These are phyloP conservation scores for Staurois parvus DNA, from an alignment of 2,797 vertebrate species.

Conservation along the genomic window DNA sequence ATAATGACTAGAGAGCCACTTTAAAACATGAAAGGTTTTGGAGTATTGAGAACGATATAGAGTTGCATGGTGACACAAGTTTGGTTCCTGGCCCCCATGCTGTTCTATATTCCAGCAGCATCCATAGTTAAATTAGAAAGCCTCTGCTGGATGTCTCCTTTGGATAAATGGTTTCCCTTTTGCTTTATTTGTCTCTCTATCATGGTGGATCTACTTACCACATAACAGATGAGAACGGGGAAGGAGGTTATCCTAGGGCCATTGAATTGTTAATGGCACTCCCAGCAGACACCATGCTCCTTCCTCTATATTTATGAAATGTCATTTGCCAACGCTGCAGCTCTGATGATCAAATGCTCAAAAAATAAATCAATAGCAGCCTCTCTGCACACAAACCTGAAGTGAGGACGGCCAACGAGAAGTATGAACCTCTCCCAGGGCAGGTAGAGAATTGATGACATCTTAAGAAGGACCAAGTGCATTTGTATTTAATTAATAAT, in stretches of 20 bases:
- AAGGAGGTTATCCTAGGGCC: constrained; percentile 52
- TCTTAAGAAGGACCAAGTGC: constrained; percentile 1
- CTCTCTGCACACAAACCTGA: constrained; percentile 6
- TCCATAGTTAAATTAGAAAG: constrained; percentile 39
- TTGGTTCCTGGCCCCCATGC: background rate
- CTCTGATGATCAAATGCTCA: constrained; percentile 36
- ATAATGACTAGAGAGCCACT: no score
- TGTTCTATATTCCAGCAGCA: constrained; percentile 24
- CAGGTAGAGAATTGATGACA: constrained; percentile 1
- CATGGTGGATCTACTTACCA: constrained; percentile 47
- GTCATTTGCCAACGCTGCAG: constrained; percentile 23
- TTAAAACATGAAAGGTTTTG: no score
- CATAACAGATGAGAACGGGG: constrained; percentile 44
- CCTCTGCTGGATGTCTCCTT: constrained; percentile 15
- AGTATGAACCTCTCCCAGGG: constrained; percentile 7
- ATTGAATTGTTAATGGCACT: constrained; percentile 25
- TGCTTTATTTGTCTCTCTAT: constrained; percentile 23
- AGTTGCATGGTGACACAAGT: background rate
- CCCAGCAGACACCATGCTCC: constrained; percentile 19
- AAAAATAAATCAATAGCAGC: constrained; percentile 51
- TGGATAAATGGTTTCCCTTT: constrained; percentile 46
- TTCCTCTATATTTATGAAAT: constrained; percentile 56
- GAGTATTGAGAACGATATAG: background rate
- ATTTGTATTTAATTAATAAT: background rate
- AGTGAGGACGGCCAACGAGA: background rate